Evolutionary conservation across 2,888 invertebrate genomes (phyloP).

Genomic region (Macrosoma leucophasiata): DNA sequence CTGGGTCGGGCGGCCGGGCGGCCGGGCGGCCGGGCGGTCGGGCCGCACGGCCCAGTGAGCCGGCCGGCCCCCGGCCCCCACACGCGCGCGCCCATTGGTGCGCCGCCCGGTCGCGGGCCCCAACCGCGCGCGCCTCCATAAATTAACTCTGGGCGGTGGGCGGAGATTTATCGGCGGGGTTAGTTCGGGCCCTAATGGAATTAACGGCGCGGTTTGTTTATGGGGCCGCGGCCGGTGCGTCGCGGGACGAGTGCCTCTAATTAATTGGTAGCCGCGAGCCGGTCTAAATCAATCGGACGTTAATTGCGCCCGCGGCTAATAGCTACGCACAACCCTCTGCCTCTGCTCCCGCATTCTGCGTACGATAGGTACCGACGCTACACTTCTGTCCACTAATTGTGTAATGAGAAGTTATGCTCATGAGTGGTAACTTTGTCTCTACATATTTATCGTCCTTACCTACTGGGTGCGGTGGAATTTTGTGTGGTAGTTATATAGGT

Average conservation of each 20-base stretch:
- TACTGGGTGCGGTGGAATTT: too few species aligned
- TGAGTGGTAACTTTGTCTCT: too few species aligned
- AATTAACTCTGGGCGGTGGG: slow-evolving; percentile 30
- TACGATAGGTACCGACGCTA: too few species aligned
- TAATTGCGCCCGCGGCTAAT: slow-evolving; percentile 15
- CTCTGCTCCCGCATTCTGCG: too few species aligned
- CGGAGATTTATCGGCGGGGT: slow-evolving; percentile 51
- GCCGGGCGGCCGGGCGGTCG: too few species aligned
- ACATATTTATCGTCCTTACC: too few species aligned
- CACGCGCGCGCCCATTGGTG: slow-evolving; percentile 30
- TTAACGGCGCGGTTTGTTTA: slow-evolving; percentile 42
- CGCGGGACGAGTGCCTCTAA: slow-evolving; percentile 3
- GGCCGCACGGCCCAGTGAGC: neutral
- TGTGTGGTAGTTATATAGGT: too few species aligned
- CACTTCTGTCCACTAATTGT: too few species aligned
- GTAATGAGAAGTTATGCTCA: too few species aligned
- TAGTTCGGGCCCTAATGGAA: slow-evolving; percentile 55
- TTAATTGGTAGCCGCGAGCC: slow-evolving; percentile 16
- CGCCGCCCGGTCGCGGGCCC: slow-evolving; percentile 23
- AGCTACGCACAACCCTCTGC: too few species aligned
- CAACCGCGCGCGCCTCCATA: slow-evolving; percentile 21
- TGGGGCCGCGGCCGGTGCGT: slow-evolving; percentile 8
- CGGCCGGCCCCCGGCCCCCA: too few species aligned
- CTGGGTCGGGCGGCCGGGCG: too few species aligned
- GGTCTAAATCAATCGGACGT: slow-evolving; percentile 16